These are phyloP conservation scores for Synanthedon tipuliformis DNA, from an alignment of 2,888 invertebrate species.

Conservation along the genomic window DNA sequence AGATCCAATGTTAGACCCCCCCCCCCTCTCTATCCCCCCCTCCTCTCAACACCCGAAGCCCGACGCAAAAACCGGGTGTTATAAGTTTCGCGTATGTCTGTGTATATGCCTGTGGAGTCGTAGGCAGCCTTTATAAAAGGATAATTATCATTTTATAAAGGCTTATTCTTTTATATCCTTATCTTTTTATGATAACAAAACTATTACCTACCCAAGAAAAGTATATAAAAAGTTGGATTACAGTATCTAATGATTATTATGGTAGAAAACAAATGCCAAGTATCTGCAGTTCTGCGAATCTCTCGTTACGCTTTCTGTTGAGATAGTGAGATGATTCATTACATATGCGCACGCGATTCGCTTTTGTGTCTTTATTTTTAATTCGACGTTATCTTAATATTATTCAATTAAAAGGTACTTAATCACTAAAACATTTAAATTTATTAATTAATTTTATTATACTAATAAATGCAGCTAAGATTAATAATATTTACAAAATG, in stretches of 20 bases:
- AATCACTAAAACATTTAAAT: background rate
- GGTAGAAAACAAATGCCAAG: background rate
- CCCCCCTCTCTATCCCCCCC: too few species aligned
- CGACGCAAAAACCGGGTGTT: too few species aligned
- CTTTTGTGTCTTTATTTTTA: background rate
- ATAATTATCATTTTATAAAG: too few species aligned
- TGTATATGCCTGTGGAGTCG: too few species aligned
- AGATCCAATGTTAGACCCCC: too few species aligned
- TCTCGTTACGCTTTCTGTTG: constrained; percentile 59
- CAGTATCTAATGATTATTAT: background rate
- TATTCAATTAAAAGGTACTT: background rate
- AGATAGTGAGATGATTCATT: constrained; percentile 38
- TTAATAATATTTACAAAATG: constrained; percentile 39
- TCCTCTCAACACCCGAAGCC: too few species aligned
- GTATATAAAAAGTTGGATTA: background rate
- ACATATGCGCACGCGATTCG: constrained; percentile 30
- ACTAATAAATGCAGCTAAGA: constrained; percentile 51
- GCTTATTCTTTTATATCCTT: too few species aligned
- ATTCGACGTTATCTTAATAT: background rate
- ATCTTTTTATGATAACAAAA: too few species aligned
- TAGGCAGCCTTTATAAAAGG: too few species aligned
- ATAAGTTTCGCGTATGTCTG: too few species aligned
- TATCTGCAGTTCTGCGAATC: constrained; percentile 4
- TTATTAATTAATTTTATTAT: constrained; percentile 1
- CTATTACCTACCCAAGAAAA: too few species aligned